Percentiles rank a stretch among this genome's conserved stretches.
These are phyloP conservation scores for Phlogophora meticulosa DNA, from an alignment of 2,888 invertebrate species.

Conservation along the genomic window DNA sequence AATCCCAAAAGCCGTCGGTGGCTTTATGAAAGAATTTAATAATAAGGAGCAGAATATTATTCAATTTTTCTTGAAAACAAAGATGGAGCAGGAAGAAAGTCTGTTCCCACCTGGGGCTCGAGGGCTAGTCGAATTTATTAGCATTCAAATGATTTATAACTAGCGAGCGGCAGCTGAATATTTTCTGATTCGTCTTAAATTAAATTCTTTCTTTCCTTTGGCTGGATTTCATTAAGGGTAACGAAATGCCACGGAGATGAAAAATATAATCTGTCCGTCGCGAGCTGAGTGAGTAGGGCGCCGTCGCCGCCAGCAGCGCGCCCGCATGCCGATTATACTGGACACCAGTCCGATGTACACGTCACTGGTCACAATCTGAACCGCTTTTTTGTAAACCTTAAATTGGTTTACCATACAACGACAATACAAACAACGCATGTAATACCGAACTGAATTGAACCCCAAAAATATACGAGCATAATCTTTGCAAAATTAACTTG, in stretches of 20 bases:
- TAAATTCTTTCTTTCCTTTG: conserved; percentile 91
- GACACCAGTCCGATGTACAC: conserved; percentile 9
- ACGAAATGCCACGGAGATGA: conserved; percentile 87
- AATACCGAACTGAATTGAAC: conserved; percentile 1
- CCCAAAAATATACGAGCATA: conserved; percentile 3
- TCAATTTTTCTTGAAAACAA: conserved; percentile 88
- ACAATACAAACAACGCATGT: conserved; percentile 17
- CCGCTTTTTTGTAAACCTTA: conserved; percentile 4
- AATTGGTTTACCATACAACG: not conserved
- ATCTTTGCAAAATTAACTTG: conserved; percentile 20
- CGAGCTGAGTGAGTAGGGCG: conserved; percentile 40
- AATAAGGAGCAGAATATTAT: conserved; percentile 88
- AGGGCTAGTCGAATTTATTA: conserved; percentile 90
- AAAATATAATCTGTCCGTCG: conserved; percentile 84
- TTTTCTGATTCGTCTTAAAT: conserved; percentile 91
- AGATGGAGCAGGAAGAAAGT: conserved; percentile 87
- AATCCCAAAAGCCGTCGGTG: conserved; percentile 85
- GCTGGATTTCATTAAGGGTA: conserved; percentile 90
- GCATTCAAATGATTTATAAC: conserved; percentile 91
- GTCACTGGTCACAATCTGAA: conserved; percentile 12
- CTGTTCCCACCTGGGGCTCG: conserved; percentile 87
- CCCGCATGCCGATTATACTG: conserved; percentile 47
- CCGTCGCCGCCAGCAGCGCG: conserved; percentile 29
- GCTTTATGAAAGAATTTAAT: conserved; percentile 89
- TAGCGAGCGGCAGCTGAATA: conserved; percentile 90